Evolutionary conservation across 2,797 vertebrate species (phyloP).

Genomic region (Carduelis carduelis): DNA sequence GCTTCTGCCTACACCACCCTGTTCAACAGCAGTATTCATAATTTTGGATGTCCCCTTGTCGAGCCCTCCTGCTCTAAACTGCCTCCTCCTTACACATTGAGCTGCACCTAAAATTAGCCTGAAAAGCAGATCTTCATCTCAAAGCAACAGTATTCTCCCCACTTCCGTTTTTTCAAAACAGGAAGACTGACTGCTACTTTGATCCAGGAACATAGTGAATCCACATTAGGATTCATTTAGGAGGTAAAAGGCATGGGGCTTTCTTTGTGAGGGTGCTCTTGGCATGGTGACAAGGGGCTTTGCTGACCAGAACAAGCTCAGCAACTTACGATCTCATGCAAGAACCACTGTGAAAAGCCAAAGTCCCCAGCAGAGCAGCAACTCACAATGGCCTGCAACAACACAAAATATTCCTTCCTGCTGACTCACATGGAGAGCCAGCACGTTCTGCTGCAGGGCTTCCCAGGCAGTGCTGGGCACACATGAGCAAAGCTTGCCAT

Average conservation of each 20-base stretch:
- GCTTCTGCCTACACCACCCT: background rate
- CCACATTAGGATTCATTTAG: background rate
- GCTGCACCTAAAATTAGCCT: background rate
- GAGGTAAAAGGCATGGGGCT: background rate
- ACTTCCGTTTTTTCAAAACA: background rate
- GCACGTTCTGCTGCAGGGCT: background rate
- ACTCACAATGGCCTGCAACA: background rate
- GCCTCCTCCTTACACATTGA: background rate
- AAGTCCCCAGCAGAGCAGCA: background rate
- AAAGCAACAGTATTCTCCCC: background rate
- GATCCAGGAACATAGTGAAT: background rate
- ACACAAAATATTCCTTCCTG: background rate
- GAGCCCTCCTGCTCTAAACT: background rate
- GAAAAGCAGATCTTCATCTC: background rate
- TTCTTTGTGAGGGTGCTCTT: background rate
- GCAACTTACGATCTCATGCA: accelerated
- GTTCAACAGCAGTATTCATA: background rate
- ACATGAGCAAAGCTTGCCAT: background rate
- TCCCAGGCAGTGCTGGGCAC: background rate
- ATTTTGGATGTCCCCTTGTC: background rate
- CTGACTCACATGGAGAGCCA: accelerated
- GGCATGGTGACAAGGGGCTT: background rate
- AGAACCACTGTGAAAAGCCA: background rate
- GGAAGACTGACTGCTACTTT: background rate
- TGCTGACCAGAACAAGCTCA: background rate